Evolutionary conservation across 30 jellyfish, hydroid and myxozoan species (phyloP).

Genomic region (Catostylus mosaicus): DNA sequence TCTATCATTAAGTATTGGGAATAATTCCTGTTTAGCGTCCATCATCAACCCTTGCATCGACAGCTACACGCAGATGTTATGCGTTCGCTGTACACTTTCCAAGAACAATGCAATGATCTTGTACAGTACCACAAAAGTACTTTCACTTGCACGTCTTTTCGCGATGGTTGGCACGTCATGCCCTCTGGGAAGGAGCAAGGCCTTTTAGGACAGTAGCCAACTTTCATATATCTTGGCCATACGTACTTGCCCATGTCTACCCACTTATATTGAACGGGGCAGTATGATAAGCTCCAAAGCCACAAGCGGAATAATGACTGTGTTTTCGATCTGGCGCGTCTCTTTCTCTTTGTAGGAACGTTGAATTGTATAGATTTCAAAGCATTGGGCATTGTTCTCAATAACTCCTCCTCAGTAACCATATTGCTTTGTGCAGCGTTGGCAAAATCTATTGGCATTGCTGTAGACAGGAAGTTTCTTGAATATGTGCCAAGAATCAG

Average conservation of each 20-base stretch:
- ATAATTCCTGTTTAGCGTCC: too few relatives aligned
- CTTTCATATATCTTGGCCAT: slow-evolving; percentile 81
- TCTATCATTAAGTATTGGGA: too few relatives aligned
- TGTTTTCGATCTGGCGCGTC: slow-evolving; percentile 66
- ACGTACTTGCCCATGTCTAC: slow-evolving; percentile 70
- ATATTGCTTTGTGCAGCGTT: not conserved
- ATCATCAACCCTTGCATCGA: slow-evolving; percentile 14
- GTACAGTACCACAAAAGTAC: slow-evolving; percentile 64
- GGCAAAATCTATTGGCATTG: slow-evolving; percentile 53
- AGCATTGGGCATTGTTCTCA: slow-evolving; percentile 59
- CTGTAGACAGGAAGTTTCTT: slow-evolving; percentile 36
- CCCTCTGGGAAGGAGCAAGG: slow-evolving; percentile 78
- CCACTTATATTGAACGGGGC: slow-evolving; percentile 77
- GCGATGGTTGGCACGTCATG: slow-evolving; percentile 70
- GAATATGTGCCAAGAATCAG: slow-evolving; percentile 59
- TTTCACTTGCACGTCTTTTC: slow-evolving; percentile 42
- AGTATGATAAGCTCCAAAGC: slow-evolving; percentile 70
- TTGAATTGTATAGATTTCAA: slow-evolving; percentile 37
- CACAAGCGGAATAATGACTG: slow-evolving; percentile 54
- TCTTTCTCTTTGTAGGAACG: slow-evolving; percentile 32
- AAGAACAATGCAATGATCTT: slow-evolving; percentile 26
- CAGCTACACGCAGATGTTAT: slow-evolving; percentile 56
- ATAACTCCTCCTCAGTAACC: slow-evolving; percentile 57
- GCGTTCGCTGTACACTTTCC: slow-evolving; percentile 58
- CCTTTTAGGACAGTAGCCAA: slow-evolving; percentile 61